A percentile compares a stretch with the other conserved stretches of the same genome.
Evolutionary conservation across 2,113 vertebrate genomes (phyloP).

Genomic region (Hyaena hyaena): DNA sequence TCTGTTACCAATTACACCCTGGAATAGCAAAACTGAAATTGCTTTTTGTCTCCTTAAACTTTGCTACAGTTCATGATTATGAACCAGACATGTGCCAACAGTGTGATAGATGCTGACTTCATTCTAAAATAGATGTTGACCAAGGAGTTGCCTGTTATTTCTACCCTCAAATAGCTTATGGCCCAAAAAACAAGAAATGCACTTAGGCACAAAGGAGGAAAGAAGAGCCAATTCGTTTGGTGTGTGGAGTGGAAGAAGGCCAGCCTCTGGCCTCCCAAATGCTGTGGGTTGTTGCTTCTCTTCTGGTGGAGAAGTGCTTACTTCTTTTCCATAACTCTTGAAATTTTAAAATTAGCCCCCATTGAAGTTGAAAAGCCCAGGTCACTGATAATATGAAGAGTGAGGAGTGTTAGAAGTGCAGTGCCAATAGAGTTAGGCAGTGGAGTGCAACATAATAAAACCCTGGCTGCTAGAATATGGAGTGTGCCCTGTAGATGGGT

Average conservation of each 20-base stretch:
- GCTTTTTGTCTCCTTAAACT: constrained; percentile 64
- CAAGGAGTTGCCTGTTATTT: not conserved
- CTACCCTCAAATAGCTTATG: not conserved
- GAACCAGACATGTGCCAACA: constrained; percentile 8
- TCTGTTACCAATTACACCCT: constrained; percentile 73
- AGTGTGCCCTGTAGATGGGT: not conserved
- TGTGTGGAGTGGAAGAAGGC: not conserved
- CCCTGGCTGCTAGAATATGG: not conserved
- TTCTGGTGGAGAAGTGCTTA: not conserved
- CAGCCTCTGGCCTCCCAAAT: not conserved
- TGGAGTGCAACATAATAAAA: not conserved
- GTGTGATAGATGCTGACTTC: not conserved
- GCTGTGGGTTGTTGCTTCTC: not conserved
- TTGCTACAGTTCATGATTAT: not conserved
- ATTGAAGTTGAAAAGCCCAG: not conserved
- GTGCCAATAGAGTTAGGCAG: not conserved
- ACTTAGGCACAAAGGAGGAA: not conserved
- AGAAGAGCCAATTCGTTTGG: not conserved
- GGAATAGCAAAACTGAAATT: constrained; percentile 55
- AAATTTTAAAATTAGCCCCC: not conserved
- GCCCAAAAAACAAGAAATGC: not conserved
- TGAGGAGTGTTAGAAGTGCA: not conserved
- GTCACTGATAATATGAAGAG: not conserved
- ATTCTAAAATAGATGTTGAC: not conserved
- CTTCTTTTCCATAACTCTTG: not conserved